Conservation (phyloP, 2,797 vertebrate species). For the Fringilla coelebs region DNA sequence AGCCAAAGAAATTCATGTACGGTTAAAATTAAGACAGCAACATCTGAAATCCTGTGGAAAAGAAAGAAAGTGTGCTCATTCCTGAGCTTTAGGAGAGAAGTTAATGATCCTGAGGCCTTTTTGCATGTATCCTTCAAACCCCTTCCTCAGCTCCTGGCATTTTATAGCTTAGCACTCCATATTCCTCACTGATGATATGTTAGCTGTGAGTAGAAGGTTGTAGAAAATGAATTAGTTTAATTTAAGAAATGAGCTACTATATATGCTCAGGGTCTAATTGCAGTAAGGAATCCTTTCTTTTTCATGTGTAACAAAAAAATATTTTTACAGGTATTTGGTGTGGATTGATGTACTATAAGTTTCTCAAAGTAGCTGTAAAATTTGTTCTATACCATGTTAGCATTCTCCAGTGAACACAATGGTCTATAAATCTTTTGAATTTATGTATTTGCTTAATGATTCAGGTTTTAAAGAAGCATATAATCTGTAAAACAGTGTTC, state of each 20-base stretch:
- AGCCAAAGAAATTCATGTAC: neutral
- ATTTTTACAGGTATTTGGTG: neutral
- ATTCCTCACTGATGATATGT: neutral
- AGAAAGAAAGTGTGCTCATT: neutral
- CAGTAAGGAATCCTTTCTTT: neutral
- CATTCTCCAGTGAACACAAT: neutral
- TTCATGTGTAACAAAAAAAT: neutral
- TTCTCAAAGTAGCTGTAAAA: neutral
- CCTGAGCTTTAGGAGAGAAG: neutral
- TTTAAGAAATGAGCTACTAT: constrained; percentile 20
- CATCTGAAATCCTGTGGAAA: constrained; percentile 27
- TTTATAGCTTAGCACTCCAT: constrained; percentile 30
- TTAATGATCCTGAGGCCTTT: constrained; percentile 23
- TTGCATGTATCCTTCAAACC: neutral
- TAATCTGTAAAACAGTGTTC: neutral
- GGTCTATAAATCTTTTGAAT: neutral
- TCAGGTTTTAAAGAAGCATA: neutral
- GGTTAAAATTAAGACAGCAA: constrained; percentile 18
- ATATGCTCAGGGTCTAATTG: neutral
- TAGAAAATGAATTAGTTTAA: constrained; percentile 50
- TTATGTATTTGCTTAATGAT: neutral
- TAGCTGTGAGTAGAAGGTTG: constrained; percentile 14
- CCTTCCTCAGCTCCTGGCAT: constrained; percentile 14
- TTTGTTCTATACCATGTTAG: neutral
- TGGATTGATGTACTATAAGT: neutral